phyloP scores from a whole-genome alignment of 2,113 vertebrate species.

The Zootoca vivipara region DNA sequence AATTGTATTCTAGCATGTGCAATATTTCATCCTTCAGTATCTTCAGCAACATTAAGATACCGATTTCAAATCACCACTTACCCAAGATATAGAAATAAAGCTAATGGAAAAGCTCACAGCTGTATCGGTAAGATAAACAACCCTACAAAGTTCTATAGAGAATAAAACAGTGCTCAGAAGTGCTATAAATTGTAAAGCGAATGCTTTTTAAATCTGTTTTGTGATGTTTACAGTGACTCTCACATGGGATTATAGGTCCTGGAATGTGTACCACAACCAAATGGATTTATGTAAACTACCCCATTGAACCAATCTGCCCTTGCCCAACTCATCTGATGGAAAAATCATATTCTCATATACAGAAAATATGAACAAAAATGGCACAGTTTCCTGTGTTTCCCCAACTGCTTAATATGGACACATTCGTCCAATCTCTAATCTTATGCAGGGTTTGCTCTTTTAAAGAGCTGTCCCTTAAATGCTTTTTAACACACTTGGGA shows the following conservation, averaged over 20 bases:
- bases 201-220: accelerated
- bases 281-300: not conserved
- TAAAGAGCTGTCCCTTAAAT: conserved; percentile 47
- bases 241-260: accelerated
- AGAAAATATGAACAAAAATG: not conserved
- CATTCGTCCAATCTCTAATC: not conserved
- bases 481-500: conserved; percentile 22
- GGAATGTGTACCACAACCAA: not conserved
- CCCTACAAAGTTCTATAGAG: not conserved
- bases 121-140: conserved; percentile 51
- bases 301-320: not conserved
- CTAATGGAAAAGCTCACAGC: conserved; percentile 42
- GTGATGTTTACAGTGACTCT: conserved; percentile 7
- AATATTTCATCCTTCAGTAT: conserved; percentile 23
- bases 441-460: conserved; percentile 4
- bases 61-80: conserved; percentile 20
- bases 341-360: not conserved
- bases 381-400: not conserved
- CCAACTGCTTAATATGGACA: not conserved
- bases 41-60: conserved; percentile 41
- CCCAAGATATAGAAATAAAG: conserved; percentile 29
- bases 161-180: not conserved
- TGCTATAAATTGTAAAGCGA: conserved; percentile 7
- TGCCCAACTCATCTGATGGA: not conserved
- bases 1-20: not conserved